Evolutionary conservation across 2,888 invertebrate species (phyloP).

Genomic region (Ecliptopera silaceata): DNA sequence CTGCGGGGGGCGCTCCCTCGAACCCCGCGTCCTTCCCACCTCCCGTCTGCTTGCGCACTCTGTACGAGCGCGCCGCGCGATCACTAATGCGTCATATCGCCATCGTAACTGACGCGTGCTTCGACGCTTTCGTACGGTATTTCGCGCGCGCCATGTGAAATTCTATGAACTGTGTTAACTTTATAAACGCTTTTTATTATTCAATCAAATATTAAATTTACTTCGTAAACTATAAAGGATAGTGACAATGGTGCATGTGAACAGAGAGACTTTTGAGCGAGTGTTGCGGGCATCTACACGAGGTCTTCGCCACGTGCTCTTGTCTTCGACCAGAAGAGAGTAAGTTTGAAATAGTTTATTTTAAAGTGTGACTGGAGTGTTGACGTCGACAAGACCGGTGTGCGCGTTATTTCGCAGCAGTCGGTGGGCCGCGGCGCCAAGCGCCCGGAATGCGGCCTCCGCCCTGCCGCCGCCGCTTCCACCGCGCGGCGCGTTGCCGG

Average conservation of each 20-base stretch:
- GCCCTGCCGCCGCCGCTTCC: constrained; percentile 44
- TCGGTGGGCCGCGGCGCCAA: constrained; percentile 57
- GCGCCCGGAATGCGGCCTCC: constrained; percentile 75
- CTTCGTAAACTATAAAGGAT: constrained; percentile 46
- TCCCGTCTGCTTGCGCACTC: constrained; percentile 71
- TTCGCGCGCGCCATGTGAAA: constrained; percentile 79
- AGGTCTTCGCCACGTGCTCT: constrained; percentile 71
- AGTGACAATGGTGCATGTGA: constrained; percentile 70
- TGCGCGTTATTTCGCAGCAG: constrained; percentile 74
- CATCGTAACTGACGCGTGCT: constrained; percentile 66
- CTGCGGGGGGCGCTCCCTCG: constrained; percentile 59
- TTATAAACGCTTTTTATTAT: constrained; percentile 42
- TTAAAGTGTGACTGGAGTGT: constrained; percentile 70
- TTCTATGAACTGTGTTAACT: constrained; percentile 62
- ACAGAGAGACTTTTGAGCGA: constrained; percentile 49
- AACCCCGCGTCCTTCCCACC: constrained; percentile 56
- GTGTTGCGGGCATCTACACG: constrained; percentile 52
- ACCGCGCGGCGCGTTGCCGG: constrained; percentile 53
- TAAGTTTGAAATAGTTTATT: constrained; percentile 76
- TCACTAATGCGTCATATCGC: constrained; percentile 82
- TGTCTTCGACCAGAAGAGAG: constrained; percentile 48
- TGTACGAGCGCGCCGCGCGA: constrained; percentile 75
- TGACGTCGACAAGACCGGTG: constrained; percentile 55
- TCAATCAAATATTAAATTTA: constrained; percentile 24
- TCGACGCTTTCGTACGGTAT: constrained; percentile 49